phyloP scores from a whole-genome alignment of 2,888 invertebrate genomes.

The Penaeus monodon region DNA sequence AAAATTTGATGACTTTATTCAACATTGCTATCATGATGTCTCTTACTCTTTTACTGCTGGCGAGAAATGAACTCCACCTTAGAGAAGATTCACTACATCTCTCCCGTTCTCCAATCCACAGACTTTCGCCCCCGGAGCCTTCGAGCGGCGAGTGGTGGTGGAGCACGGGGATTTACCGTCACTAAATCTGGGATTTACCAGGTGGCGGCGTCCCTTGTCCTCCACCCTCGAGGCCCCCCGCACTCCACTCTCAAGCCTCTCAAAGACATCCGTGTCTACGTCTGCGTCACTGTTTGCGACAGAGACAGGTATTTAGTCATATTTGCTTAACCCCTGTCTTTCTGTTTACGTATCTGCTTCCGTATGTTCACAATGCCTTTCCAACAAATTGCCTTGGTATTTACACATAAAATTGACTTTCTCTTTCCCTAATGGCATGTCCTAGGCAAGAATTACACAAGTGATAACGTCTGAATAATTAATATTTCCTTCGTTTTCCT shows the following conservation, averaged over 20 bases:
- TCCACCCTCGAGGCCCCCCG: slow-evolving; percentile 32
- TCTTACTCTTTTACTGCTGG: no score
- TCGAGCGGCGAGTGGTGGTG: slow-evolving; percentile 54
- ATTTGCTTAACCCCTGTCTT: not conserved
- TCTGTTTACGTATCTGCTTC: not conserved
- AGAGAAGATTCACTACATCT: not conserved
- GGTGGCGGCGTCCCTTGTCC: slow-evolving; percentile 53
- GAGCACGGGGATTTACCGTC: slow-evolving; percentile 57
- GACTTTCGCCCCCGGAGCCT: slow-evolving; percentile 58
- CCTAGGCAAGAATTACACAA: no score
- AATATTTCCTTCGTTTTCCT: not conserved
- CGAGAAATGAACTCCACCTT: not conserved
- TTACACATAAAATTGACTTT: no score
- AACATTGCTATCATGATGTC: no score
- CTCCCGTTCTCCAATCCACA: slow-evolving; percentile 3
- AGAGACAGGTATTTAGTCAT: slow-evolving; percentile 41
- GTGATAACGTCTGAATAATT: no score
- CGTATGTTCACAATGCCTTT: no score
- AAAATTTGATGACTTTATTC: no score
- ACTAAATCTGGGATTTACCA: slow-evolving; percentile 59
- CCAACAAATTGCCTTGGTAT: no score
- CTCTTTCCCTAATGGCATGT: no score
- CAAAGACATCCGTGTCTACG: slow-evolving; percentile 44
- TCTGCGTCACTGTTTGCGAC: slow-evolving; percentile 53
- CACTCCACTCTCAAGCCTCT: slow-evolving; percentile 17